Evolutionary conservation across 23 tunicate species (phyloP).

Genomic region (Halocynthia roretzi): DNA sequence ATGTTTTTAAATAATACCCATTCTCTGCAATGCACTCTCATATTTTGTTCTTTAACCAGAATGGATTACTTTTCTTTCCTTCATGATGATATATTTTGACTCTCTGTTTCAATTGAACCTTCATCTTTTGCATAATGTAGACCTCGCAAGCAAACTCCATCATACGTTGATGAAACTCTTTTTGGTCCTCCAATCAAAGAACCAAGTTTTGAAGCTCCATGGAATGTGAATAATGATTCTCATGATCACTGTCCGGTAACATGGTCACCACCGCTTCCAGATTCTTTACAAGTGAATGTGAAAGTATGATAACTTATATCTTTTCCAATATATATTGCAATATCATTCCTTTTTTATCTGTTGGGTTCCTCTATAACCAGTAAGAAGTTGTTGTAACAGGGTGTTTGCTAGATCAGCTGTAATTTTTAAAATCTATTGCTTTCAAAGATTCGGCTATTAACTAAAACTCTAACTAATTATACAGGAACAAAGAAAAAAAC

Average conservation of each 20-base stretch:
- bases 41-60: too few relatives aligned
- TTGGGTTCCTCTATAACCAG: slow-evolving; percentile 36
- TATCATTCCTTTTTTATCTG: slow-evolving; percentile 8
- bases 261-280: slow-evolving; percentile 47
- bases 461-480: too few relatives aligned
- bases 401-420: too few relatives aligned
- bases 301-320: too few relatives aligned
- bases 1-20: too few relatives aligned
- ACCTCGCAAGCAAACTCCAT: slow-evolving; percentile 51
- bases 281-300: too few relatives aligned
- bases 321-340: not conserved
- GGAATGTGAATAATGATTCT: slow-evolving; percentile 30
- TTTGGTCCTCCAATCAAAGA: slow-evolving; percentile 51
- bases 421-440: too few relatives aligned
- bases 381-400: not conserved
- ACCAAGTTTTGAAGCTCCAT: slow-evolving; percentile 46
- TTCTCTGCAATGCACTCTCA: too few relatives aligned
- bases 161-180: slow-evolving; percentile 87
- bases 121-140: slow-evolving; percentile 4
- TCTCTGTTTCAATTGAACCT: not conserved
- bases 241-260: not conserved
- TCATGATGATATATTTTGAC: too few relatives aligned
- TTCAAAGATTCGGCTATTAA: too few relatives aligned
- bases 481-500: too few relatives aligned
- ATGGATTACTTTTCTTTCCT: too few relatives aligned